Evolutionary conservation across 2,113 vertebrate genomes (phyloP).

Genomic region (Phasianus colchicus): DNA sequence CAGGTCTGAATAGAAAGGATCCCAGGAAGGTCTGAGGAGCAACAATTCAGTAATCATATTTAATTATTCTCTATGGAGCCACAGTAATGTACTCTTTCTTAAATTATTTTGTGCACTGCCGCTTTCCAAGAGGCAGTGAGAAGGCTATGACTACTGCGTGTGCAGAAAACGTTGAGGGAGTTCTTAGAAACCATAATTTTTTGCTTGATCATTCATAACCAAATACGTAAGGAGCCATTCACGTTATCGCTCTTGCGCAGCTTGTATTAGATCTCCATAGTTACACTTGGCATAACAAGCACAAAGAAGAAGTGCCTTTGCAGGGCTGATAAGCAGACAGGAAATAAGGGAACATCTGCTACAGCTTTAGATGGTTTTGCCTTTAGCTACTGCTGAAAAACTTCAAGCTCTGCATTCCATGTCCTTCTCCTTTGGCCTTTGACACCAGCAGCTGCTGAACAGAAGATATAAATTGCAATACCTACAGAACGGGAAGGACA

Average conservation of each 20-base stretch:
- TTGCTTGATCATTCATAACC: constrained; percentile 5
- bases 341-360: constrained; percentile 73
- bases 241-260: not conserved
- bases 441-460: constrained; percentile 33
- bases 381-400: constrained; percentile 19
- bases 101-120: not conserved
- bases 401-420: constrained; percentile 28
- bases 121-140: not conserved
- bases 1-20: not conserved
- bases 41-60: not conserved
- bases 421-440: not conserved
- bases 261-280: constrained; percentile 68
- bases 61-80: not conserved
- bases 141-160: not conserved
- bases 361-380: constrained; percentile 61
- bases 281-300: constrained; percentile 63
- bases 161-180: not conserved
- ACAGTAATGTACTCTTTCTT: not conserved
- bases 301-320: constrained; percentile 64
- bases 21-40: not conserved
- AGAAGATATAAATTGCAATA: not conserved
- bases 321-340: constrained; percentile 76
- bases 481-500: not conserved
- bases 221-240: not conserved
- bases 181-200: constrained; percentile 30